phyloP scores from a whole-genome alignment of 1,140 invertebrate genomes.

The Pararge aegeria region DNA sequence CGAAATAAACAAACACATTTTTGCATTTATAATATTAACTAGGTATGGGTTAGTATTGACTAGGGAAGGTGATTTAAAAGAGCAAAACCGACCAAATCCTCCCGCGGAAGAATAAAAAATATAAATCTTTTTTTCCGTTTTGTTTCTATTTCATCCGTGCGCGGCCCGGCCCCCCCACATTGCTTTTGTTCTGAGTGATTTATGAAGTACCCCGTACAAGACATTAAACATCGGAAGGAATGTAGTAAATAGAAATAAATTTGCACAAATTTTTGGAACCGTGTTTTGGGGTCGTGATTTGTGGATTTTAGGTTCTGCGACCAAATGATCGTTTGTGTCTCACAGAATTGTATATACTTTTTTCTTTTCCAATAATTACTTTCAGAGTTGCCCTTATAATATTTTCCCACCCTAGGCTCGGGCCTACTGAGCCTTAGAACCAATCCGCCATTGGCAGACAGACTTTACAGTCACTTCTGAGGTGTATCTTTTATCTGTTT shows the following conservation, averaged over 20 bases:
- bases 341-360: no score
- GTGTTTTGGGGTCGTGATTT: constrained; percentile 14
- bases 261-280: constrained; percentile 30
- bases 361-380: no score
- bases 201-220: constrained; percentile 62
- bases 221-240: constrained; percentile 59
- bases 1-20: no score
- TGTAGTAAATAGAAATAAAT: constrained; percentile 55
- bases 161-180: constrained; percentile 31
- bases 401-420: no score
- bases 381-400: no score
- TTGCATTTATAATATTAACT: no score
- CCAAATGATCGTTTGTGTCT: not conserved
- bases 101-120: constrained; percentile 40
- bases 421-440: no score
- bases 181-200: constrained; percentile 63
- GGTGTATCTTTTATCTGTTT: no score
- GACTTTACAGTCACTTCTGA: no score
- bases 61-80: no score
- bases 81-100: constrained; percentile 47
- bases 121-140: constrained; percentile 62
- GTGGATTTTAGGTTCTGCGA: constrained; percentile 8
- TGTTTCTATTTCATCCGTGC: constrained; percentile 38
- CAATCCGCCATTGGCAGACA: no score
- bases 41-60: no score